Percentiles rank a stretch among this genome's conserved stretches.
phyloP scores from a whole-genome alignment of 2,797 vertebrate genomes.

The Limnodromus scolopaceus region DNA sequence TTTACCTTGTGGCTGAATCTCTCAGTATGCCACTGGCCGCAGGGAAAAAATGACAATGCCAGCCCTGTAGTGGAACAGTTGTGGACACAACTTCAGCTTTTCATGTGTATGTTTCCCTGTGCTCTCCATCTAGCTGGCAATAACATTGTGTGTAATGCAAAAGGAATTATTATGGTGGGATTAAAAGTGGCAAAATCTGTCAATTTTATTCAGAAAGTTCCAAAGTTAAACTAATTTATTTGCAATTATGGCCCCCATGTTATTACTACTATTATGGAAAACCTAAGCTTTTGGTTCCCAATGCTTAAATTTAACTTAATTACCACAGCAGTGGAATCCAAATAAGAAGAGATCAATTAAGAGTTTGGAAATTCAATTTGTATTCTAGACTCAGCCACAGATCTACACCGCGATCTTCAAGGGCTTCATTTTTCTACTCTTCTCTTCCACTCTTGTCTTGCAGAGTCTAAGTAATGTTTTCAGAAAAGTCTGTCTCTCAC shows the following conservation, averaged over 20 bases:
- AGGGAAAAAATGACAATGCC: constrained; percentile 22
- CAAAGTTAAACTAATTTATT: constrained; percentile 58
- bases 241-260: constrained; percentile 28
- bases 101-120: neutral
- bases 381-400: neutral
- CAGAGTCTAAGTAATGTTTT: neutral
- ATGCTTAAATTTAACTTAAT: constrained; percentile 29
- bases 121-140: constrained; percentile 34
- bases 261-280: constrained; percentile 27
- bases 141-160: neutral
- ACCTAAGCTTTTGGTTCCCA: neutral
- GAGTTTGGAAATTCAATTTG: neutral
- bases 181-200: constrained; percentile 11
- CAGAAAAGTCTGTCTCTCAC: neutral
- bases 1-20: constrained; percentile 41
- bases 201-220: constrained; percentile 28
- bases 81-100: neutral
- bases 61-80: neutral
- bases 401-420: neutral
- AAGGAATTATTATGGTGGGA: constrained; percentile 1
- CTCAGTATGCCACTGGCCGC: constrained; percentile 1
- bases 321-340: neutral
- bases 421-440: neutral
- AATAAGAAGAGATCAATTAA: neutral
- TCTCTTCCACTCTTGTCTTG: neutral